These are phyloP conservation scores for Strix aluco DNA, from an alignment of 2,113 vertebrate genomes.

Conservation along the genomic window DNA sequence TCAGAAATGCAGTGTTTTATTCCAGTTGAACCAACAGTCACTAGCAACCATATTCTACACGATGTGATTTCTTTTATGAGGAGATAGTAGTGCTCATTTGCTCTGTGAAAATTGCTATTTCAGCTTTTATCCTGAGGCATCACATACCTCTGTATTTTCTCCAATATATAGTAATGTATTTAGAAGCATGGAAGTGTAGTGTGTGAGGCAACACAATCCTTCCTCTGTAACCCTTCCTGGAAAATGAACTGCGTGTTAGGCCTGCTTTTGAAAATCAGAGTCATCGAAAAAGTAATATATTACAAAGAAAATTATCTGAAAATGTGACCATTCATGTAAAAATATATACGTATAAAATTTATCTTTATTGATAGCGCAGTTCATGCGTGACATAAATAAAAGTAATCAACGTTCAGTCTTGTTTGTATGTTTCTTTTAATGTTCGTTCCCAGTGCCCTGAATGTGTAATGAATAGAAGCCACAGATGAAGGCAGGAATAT, in stretches of 20 bases:
- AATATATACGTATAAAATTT: not conserved
- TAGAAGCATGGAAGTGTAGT: not conserved
- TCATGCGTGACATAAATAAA: not conserved
- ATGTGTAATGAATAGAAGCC: not conserved
- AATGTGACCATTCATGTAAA: not conserved
- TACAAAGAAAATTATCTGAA: not conserved
- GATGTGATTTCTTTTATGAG: not conserved
- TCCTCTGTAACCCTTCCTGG: not conserved
- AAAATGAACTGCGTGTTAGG: not conserved
- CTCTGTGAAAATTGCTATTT: not conserved
- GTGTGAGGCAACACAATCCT: not conserved
- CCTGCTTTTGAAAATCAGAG: not conserved
- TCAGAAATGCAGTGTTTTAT: not conserved
- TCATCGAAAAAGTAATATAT: not conserved
- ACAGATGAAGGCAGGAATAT: not conserved
- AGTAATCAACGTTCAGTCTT: not conserved
- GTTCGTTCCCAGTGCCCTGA: not conserved
- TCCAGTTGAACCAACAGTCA: not conserved
- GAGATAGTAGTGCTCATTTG: not conserved
- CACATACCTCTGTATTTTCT: not conserved
- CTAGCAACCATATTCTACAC: not conserved
- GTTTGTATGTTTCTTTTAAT: not conserved
- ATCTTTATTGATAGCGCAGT: not conserved
- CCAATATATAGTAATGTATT: not conserved
- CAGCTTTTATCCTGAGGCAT: not conserved